These are phyloP conservation scores for Pseudorhiza aurosa DNA, from an alignment of 30 jellyfish, hydroid and myxozoan species.

Conservation along the genomic window DNA sequence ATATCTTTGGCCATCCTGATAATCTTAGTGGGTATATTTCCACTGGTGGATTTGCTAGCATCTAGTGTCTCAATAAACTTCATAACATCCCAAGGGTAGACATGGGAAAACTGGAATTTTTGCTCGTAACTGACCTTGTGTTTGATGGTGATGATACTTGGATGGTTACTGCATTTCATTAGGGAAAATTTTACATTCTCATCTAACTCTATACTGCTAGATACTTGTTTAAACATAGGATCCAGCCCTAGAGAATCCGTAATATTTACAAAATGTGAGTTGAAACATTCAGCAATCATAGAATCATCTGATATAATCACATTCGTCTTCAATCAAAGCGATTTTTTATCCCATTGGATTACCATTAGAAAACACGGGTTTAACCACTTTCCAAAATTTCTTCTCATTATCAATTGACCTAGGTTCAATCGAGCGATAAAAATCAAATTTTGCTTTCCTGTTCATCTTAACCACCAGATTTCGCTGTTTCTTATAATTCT, in stretches of 20 bases:
- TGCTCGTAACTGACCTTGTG: neutral
- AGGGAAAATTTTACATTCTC: neutral
- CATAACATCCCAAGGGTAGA: constrained; percentile 28
- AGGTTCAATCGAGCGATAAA: constrained; percentile 2
- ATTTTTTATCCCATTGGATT: constrained; percentile 33
- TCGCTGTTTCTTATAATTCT: too few species aligned
- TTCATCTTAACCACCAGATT: too few species aligned
- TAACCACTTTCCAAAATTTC: constrained; percentile 14
- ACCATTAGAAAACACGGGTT: neutral
- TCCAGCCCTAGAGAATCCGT: constrained; percentile 11
- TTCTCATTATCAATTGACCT: constrained; percentile 23
- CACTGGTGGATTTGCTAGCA: constrained; percentile 38
- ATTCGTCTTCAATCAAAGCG: neutral
- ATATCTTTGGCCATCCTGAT: constrained; percentile 16
- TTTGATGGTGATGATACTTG: neutral
- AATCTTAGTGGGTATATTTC: constrained; percentile 27
- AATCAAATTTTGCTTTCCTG: neutral
- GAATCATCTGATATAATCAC: neutral
- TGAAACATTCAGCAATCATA: neutral
- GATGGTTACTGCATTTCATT: neutral
- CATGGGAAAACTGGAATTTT: neutral
- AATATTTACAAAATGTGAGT: neutral
- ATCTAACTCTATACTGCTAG: neutral
- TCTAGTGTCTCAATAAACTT: constrained; percentile 8
- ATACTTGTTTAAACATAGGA: neutral